A percentile compares a stretch with the other conserved stretches of the same genome.
Evolutionary conservation across 2,888 invertebrate species (phyloP).

Genomic region (Teleogryllus oceanicus): DNA sequence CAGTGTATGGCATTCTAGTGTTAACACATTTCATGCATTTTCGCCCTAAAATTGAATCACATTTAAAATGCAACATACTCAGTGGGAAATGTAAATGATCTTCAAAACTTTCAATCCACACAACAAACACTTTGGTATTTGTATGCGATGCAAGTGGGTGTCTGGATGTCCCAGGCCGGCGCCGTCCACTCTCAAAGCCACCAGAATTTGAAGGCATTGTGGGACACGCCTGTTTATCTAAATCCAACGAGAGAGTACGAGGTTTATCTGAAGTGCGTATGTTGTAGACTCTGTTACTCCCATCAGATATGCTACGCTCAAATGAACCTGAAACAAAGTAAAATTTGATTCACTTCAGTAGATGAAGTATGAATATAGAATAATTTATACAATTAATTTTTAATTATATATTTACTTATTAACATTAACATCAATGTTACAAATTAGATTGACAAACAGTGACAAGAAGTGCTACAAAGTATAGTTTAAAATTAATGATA

Average conservation of each 20-base stretch:
- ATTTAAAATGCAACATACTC: slow-evolving; percentile 51
- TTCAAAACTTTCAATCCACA: slow-evolving; percentile 95
- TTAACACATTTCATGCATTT: too few relatives aligned
- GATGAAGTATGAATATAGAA: too few relatives aligned
- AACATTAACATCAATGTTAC: too few relatives aligned
- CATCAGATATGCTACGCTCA: slow-evolving; percentile 35
- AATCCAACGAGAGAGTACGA: slow-evolving; percentile 67
- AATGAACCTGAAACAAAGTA: slow-evolving; percentile 26
- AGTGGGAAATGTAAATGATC: slow-evolving; percentile 86
- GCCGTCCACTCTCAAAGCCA: slow-evolving; percentile 49
- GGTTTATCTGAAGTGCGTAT: slow-evolving; percentile 54
- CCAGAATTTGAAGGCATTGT: slow-evolving; percentile 50
- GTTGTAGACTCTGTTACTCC: slow-evolving; percentile 18
- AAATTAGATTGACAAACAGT: too few relatives aligned
- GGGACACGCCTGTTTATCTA: slow-evolving; percentile 59
- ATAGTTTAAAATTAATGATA: too few relatives aligned
- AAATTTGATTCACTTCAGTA: too few relatives aligned
- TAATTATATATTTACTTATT: too few relatives aligned
- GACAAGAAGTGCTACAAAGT: too few relatives aligned
- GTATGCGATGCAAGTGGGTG: slow-evolving; percentile 57
- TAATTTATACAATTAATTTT: too few relatives aligned
- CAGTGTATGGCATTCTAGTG: too few relatives aligned
- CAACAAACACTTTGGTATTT: slow-evolving; percentile 78
- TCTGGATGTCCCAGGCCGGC: slow-evolving; percentile 54
- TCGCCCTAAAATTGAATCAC: too few relatives aligned